Conservation (phyloP, 2,888 invertebrate species). For the Pristionchus fissidentatus region DNA sequence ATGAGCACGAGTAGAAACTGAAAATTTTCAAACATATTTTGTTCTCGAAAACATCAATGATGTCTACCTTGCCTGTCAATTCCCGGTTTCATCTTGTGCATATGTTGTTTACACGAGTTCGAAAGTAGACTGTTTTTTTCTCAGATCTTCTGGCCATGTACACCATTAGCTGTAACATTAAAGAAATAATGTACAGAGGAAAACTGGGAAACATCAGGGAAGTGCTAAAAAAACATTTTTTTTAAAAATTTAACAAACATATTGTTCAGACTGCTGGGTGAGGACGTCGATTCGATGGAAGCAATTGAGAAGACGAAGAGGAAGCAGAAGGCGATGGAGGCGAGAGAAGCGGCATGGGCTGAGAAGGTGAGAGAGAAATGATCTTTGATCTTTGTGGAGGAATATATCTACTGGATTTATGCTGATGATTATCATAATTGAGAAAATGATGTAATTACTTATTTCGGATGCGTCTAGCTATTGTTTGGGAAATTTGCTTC, state of each 20-base stretch:
- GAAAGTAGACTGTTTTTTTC: no score
- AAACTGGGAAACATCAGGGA: neutral
- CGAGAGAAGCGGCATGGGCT: constrained; percentile 43
- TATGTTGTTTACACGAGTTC: no score
- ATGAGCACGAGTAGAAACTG: neutral
- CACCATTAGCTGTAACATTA: no score
- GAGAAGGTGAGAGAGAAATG: constrained; percentile 37
- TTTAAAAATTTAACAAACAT: neutral
- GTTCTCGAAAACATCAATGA: no score
- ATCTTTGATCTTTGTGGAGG: no score
- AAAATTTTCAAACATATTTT: neutral
- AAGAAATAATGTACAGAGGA: neutral
- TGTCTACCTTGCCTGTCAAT: neutral
- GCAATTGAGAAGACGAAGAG: constrained; percentile 65
- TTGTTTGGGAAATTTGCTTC: neutral
- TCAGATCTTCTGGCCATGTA: no score
- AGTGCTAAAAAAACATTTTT: neutral
- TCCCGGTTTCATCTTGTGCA: no score
- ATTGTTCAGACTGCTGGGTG: constrained; percentile 61
- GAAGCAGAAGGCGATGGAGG: constrained; percentile 58
- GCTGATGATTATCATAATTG: no score
- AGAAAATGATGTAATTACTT: no score
- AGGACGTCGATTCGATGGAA: constrained; percentile 65
- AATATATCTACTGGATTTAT: no score
- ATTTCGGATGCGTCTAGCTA: no score